Evolutionary conservation across 2,888 invertebrate species (phyloP).

Genomic region (Netelia virgata): DNA sequence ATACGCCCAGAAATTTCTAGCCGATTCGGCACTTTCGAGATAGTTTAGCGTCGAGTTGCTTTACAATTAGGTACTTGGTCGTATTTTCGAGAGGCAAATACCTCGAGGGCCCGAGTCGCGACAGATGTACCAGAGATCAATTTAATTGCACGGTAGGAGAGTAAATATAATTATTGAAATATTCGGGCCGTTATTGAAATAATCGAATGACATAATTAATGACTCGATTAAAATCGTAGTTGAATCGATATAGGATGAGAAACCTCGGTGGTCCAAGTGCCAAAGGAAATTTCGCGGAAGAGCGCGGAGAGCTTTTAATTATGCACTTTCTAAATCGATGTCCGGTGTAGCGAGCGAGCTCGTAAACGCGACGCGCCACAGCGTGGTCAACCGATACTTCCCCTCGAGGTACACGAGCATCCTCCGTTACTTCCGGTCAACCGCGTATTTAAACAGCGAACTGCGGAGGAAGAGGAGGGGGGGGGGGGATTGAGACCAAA

Average conservation of each 20-base stretch:
- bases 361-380: slow-evolving; percentile 20
- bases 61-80: too few relatives aligned
- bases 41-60: too few relatives aligned
- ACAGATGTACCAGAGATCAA: slow-evolving; percentile 44
- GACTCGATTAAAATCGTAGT: too few relatives aligned
- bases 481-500: neutral
- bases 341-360: slow-evolving; percentile 1
- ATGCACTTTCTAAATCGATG: slow-evolving; percentile 37
- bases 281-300: neutral
- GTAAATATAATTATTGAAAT: slow-evolving; percentile 47
- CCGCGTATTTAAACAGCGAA: neutral
- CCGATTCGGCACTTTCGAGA: too few relatives aligned
- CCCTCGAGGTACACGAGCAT: neutral
- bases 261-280: neutral
- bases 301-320: slow-evolving; percentile 21
- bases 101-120: neutral
- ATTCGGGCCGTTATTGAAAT: slow-evolving; percentile 1
- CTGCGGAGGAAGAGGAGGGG: neutral
- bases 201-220: too few relatives aligned
- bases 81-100: too few relatives aligned
- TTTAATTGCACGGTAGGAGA: slow-evolving; percentile 24
- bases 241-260: too few relatives aligned
- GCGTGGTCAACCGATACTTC: slow-evolving; percentile 12
- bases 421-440: slow-evolving; percentile 40
- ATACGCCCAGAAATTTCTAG: neutral